Evolutionary conservation across 2,888 invertebrate species (phyloP).

Genomic region (Melanchra persicariae): DNA sequence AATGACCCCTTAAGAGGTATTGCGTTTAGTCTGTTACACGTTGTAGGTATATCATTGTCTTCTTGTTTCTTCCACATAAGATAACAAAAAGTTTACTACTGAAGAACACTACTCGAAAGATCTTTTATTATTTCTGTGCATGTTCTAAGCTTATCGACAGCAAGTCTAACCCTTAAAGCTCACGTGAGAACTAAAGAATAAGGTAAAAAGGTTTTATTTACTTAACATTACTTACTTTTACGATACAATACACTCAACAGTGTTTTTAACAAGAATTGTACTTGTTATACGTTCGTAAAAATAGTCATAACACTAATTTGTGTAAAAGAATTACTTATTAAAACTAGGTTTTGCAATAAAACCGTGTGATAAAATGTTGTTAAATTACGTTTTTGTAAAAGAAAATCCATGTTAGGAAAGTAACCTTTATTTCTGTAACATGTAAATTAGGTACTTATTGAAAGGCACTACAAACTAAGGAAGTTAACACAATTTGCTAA

Average conservation of each 20-base stretch:
- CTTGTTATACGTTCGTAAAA: conserved; percentile 53
- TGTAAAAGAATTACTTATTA: conserved; percentile 29
- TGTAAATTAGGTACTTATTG: not conserved
- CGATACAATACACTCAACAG: conserved; percentile 63
- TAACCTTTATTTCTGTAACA: not conserved
- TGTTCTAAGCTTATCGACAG: conserved; percentile 61
- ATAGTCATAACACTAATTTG: conserved; percentile 58
- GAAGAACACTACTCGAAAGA: no score
- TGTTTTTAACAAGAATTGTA: conserved; percentile 57
- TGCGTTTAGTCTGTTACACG: no score
- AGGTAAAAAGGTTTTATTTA: conserved; percentile 74
- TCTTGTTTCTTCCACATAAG: no score
- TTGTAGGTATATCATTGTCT: no score
- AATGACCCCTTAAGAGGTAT: no score
- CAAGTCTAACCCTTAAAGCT: conserved; percentile 66
- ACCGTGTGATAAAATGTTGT: conserved; percentile 24
- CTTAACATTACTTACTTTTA: conserved; percentile 71
- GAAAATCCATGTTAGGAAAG: conserved; percentile 15
- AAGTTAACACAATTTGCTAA: no score
- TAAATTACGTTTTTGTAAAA: conserved; percentile 24
- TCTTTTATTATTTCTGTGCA: conserved; percentile 23
- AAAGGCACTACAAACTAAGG: not conserved
- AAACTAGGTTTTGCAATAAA: conserved; percentile 34
- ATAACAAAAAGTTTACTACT: no score
- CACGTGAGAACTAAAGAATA: conserved; percentile 72